These are phyloP conservation scores for Myoxocephalus aenaeus DNA, from an alignment of 2,797 vertebrate genomes.

Conservation along the genomic window DNA sequence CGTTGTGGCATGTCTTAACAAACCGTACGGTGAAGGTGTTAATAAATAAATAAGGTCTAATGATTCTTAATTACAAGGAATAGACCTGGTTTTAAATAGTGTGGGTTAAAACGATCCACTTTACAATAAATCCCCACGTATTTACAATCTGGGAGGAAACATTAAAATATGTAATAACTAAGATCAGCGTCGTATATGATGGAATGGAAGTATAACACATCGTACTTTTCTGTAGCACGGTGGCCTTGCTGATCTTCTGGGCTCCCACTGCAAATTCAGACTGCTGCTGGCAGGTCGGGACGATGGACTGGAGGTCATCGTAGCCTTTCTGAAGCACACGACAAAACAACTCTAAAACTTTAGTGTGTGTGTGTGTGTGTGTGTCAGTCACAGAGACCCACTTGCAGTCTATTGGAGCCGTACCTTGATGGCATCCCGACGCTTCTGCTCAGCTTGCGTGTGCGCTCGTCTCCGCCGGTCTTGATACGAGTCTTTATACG, in stretches of 20 bases:
- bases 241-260: conserved; percentile 98
- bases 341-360: background rate
- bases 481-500: conserved; percentile 93
- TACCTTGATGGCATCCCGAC: conserved; percentile 96
- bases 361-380: background rate
- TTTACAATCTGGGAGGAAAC: too few relatives aligned
- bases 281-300: conserved; percentile 97
- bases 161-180: too few relatives aligned
- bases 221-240: conserved; percentile 96
- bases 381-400: background rate
- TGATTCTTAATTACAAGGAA: too few relatives aligned
- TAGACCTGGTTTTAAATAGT: too few relatives aligned
- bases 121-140: too few relatives aligned
- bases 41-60: too few relatives aligned
- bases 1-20: too few relatives aligned
- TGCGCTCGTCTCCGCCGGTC: conserved; percentile 93
- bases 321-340: conserved; percentile 91
- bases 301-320: conserved; percentile 95
- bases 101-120: too few relatives aligned
- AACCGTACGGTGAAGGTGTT: too few relatives aligned
- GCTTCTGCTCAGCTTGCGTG: conserved; percentile 96
- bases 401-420: background rate
- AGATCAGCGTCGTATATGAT: too few relatives aligned
- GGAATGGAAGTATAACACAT: too few relatives aligned
- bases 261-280: conserved; percentile 91